phyloP scores from a whole-genome alignment of 2,113 vertebrate species.

The Siphamia tubifer region DNA sequence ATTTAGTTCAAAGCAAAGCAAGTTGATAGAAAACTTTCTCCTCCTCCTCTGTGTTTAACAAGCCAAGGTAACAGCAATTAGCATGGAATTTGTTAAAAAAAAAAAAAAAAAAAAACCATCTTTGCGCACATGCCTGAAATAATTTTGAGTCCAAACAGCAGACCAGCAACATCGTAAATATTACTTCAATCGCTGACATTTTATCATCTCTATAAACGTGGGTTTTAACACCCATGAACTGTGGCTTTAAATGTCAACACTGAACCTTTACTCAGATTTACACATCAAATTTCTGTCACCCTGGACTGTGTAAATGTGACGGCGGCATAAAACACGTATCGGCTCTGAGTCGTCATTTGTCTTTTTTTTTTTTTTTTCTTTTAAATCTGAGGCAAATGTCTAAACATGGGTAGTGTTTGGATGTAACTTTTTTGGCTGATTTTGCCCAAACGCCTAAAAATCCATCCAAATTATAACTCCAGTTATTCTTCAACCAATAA shows the following conservation, averaged over 20 bases:
- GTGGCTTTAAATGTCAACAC: neutral
- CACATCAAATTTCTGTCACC: constrained; percentile 10
- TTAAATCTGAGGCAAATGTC: too few relatives aligned
- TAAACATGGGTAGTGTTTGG: too few relatives aligned
- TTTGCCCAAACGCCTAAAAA: too few relatives aligned
- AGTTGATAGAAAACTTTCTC: too few relatives aligned
- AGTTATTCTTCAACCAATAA: too few relatives aligned
- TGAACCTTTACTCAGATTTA: neutral
- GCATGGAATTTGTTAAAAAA: constrained; percentile 24
- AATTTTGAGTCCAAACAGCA: neutral
- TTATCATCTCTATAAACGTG: neutral
- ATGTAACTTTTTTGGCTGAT: too few relatives aligned
- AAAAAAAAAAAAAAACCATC: too few relatives aligned
- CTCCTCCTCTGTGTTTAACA: neutral
- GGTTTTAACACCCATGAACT: neutral
- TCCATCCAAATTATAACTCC: too few relatives aligned
- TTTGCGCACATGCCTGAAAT: neutral
- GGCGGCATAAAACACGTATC: neutral
- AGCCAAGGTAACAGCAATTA: constrained; percentile 25
- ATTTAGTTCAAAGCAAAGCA: too few relatives aligned
- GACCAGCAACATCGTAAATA: neutral
- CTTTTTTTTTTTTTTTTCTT: too few relatives aligned
- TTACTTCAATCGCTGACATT: neutral
- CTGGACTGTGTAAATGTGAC: neutral
- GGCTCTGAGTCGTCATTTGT: neutral